Conservation (phyloP, 1,140 invertebrate species). For the Argopecten irradians region DNA sequence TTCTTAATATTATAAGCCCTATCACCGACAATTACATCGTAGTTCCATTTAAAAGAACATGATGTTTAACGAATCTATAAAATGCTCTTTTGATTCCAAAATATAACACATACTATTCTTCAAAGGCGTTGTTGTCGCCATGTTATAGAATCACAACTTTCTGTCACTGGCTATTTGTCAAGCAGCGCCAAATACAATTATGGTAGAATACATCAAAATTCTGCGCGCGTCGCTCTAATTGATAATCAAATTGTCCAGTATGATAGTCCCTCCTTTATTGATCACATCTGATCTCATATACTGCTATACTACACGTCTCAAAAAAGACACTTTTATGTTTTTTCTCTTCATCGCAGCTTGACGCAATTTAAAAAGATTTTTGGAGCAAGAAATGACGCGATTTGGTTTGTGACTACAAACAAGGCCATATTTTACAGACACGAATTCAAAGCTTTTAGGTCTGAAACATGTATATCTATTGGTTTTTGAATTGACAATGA, state of each 20-base stretch:
- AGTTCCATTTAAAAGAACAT: no score
- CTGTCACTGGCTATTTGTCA: slow-evolving; percentile 4
- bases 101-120: background rate
- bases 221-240: background rate
- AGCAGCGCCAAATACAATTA: background rate
- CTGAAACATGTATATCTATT: slow-evolving; percentile 11
- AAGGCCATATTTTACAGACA: background rate
- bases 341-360: background rate
- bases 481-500: background rate
- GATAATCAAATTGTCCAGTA: background rate
- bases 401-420: background rate
- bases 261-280: background rate
- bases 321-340: background rate
- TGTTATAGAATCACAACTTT: background rate
- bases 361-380: background rate
- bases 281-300: background rate
- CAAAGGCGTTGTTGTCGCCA: background rate
- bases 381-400: background rate
- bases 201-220: background rate
- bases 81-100: background rate
- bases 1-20: no score
- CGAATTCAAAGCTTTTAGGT: background rate
- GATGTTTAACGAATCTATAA: no score
- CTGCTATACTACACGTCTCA: background rate
- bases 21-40: no score